Percentiles rank a stretch among this genome's conserved stretches.
Evolutionary conservation across 1,140 invertebrate genomes (phyloP).

Genomic region (Harlomillsia oculata): DNA sequence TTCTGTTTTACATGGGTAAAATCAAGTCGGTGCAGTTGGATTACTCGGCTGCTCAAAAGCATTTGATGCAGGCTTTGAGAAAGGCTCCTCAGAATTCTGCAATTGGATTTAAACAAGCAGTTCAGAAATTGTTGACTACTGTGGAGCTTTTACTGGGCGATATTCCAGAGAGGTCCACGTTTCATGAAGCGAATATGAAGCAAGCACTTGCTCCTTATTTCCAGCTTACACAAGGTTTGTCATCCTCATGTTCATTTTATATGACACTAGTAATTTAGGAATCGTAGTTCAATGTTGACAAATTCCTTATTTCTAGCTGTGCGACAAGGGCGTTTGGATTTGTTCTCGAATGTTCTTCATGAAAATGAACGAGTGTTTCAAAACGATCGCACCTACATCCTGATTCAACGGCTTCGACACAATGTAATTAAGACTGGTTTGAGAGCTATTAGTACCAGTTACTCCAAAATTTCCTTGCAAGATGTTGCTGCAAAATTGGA

Average conservation of each 20-base stretch:
- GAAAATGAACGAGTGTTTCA: slow-evolving; percentile 79
- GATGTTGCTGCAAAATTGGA: slow-evolving; percentile 91
- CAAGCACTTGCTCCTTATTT: slow-evolving; percentile 89
- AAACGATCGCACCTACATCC: slow-evolving; percentile 83
- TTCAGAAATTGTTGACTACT: slow-evolving; percentile 90
- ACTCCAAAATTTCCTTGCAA: slow-evolving; percentile 87
- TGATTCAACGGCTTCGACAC: slow-evolving; percentile 87
- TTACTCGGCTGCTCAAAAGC: slow-evolving; percentile 92
- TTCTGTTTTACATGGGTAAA: slow-evolving; percentile 90
- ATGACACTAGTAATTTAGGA: no score
- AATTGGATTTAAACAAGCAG: slow-evolving; percentile 96
- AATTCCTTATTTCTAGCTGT: slow-evolving; percentile 55
- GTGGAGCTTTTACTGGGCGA: slow-evolving; percentile 93
- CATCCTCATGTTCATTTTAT: no score
- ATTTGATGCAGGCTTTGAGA: slow-evolving; percentile 82
- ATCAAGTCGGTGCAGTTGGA: slow-evolving; percentile 95
- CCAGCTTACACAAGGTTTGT: slow-evolving; percentile 78
- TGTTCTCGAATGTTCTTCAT: slow-evolving; percentile 87
- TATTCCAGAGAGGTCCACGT: slow-evolving; percentile 86
- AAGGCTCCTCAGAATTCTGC: slow-evolving; percentile 96
- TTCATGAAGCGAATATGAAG: slow-evolving; percentile 74
- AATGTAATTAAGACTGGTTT: slow-evolving; percentile 99
- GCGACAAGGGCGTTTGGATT: slow-evolving; percentile 81
- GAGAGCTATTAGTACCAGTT: slow-evolving; percentile 89
- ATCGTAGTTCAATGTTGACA: no score